Base-by-base conservation (phyloP, 2,888 invertebrate genomes). In the Gibbula magus region DNA sequence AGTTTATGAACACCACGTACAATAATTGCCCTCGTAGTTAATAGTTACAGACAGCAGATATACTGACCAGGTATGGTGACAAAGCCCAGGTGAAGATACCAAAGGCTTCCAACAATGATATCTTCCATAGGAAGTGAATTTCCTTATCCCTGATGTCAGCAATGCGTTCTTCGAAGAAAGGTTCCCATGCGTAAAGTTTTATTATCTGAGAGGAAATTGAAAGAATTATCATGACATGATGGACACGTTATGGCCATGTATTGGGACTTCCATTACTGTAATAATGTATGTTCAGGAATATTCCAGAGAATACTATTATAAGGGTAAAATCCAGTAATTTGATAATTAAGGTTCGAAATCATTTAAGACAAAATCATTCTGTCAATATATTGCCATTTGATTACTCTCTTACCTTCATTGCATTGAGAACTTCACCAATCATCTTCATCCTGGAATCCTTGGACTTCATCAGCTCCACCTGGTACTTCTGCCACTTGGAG, bases 141-240 rank as follows among this genome's bases (percentile, higher is more conserved):
- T 99, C 99, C 91, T 96, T 96, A 84, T 95, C 95, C 89, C 99
- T 95, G 86, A 98, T 97, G 88, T 95, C 95, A 87, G 96, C 94
- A 84, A 99, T 96, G 94, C 97, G 96, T 75, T 96, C 95, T 92
- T 97, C 96, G 92, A 98, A 98, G 87, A 97, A 97, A 4, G 96
- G 96, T 92, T 98, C 98, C 98, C 98, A 98, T 0, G 97, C 98
- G 91, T 98, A 98, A 91, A 98, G 94, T 93, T 98, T 98, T 85
- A 98, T 81, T 73, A 93, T 92, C 92, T 92, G 85, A n/a, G 84
- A 80, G 10, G n/a, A 54, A 16, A n/a, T n/a, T n/a, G n/a, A n/a
- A n/a, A n/a, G n/a, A n/a, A n/a, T n/a, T n/a, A n/a, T n/a, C n/a
- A n/a, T n/a, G n/a, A n/a, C n/a, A n/a, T n/a, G n/a, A n/a, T n/a